phyloP scores from a whole-genome alignment of 2,888 invertebrate species.

The Lochmaea capreae region DNA sequence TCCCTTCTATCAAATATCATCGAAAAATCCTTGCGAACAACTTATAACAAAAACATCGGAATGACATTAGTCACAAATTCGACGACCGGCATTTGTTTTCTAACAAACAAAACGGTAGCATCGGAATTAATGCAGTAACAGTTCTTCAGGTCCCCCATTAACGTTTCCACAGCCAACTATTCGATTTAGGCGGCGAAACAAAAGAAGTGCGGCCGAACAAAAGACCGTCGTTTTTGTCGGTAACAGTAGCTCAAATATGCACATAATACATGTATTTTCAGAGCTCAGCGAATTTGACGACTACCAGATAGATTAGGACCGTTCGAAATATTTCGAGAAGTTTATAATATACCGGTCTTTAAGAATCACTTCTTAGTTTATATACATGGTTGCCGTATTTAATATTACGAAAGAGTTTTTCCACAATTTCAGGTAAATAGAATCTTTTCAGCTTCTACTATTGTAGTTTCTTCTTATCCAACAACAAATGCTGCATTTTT shows the following conservation, averaged over 20 bases:
- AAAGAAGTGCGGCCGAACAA: slow-evolving; percentile 61
- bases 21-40: slow-evolving; percentile 32
- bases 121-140: slow-evolving; percentile 52
- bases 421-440: background rate
- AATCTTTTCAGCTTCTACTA: too few relatives aligned
- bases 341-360: slow-evolving; percentile 15
- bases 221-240: slow-evolving; percentile 60
- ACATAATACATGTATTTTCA: slow-evolving; percentile 59
- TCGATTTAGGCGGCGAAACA: slow-evolving; percentile 62
- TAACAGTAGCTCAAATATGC: slow-evolving; percentile 59
- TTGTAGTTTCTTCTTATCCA: too few relatives aligned
- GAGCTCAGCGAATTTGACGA: slow-evolving; percentile 53
- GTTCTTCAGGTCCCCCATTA: slow-evolving; percentile 54
- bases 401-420: background rate
- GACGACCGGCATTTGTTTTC: slow-evolving; percentile 38
- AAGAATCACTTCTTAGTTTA: background rate
- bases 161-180: slow-evolving; percentile 59
- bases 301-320: slow-evolving; percentile 53
- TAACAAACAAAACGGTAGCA: slow-evolving; percentile 46
- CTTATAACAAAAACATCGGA: slow-evolving; percentile 45
- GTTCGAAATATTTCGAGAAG: slow-evolving; percentile 32
- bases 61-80: slow-evolving; percentile 48
- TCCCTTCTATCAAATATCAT: slow-evolving; percentile 38
- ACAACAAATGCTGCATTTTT: too few relatives aligned
- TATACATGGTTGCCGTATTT: background rate